These are phyloP conservation scores for Echiichthys vipera DNA, from an alignment of 2,797 vertebrate species.

Conservation along the genomic window DNA sequence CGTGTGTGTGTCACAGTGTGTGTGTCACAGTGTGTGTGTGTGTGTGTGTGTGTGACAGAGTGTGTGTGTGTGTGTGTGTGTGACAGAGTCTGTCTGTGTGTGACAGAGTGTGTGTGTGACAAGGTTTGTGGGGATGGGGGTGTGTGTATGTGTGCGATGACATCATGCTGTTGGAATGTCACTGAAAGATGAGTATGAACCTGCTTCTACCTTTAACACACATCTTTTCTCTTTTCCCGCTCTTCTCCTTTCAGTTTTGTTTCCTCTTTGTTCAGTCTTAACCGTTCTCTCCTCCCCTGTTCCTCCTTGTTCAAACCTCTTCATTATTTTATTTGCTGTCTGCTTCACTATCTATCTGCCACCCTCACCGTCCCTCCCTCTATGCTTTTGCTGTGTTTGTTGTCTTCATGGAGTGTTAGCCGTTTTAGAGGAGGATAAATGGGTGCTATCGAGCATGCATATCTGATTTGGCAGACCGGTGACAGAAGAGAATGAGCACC, in stretches of 20 bases:
- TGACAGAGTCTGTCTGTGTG: no score
- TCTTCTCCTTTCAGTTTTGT: constrained; percentile 1
- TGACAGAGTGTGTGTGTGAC: neutral
- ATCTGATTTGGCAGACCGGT: constrained; percentile 74
- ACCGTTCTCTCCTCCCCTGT: neutral
- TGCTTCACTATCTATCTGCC: constrained; percentile 9
- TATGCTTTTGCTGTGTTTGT: constrained; percentile 59
- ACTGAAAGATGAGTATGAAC: constrained; percentile 35
- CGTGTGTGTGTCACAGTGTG: constrained; percentile 3
- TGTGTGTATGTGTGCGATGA: constrained; percentile 15
- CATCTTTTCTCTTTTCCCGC: neutral
- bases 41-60: neutral
- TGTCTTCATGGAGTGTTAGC: constrained; percentile 73
- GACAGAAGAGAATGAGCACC: constrained; percentile 43
- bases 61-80: constrained; percentile 7
- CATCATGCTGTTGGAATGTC: constrained; percentile 31
- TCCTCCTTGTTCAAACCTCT: neutral
- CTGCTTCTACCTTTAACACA: constrained; percentile 25
- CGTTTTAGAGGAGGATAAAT: constrained; percentile 60
- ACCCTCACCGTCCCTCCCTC: neutral
- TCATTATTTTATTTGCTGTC: constrained; percentile 25
- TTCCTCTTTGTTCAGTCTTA: neutral
- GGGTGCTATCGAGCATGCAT: constrained; percentile 68
- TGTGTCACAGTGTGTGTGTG: neutral
- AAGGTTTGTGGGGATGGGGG: no score